Base-by-base conservation (phyloP, 2,888 invertebrate species). In the Tetropium fuscum region DNA sequence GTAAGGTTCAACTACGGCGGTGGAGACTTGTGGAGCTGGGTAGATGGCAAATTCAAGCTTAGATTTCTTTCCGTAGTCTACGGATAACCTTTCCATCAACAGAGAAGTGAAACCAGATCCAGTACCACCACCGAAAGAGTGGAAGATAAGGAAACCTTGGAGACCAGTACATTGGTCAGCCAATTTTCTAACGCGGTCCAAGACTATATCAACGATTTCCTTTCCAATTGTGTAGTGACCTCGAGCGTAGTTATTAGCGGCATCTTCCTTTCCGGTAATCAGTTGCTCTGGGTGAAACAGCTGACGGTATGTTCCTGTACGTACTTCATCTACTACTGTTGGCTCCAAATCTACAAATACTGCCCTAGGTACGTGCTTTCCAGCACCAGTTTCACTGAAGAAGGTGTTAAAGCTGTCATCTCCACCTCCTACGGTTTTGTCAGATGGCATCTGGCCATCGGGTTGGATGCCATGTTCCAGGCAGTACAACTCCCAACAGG, bases 11-110 rank as follows among this genome's bases (percentile, higher is more conserved):
- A 34, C 34, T 13, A 34, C 34, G 3, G 34, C 34, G 7, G 34
- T 34, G 5, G 34, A 34, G 5, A 34, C 34, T 5, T 34, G 34
- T 5, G 34, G 34, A 1, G 34, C 11, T 34, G 34, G 34, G 15
- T 34, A 34, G 34, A 34, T 34, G 34, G 34, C 34, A 13, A 34
- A 34, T 15, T 34, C 34, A 34, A 34, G 34, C 15, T 34, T 34
- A 7, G 34, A 34, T 34, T 34, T 34, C 13, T 34, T 34, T 34
- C 34, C 34, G 7, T 34, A 34, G 6, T 34, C 34, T 34, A 34
- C 34, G 13, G 34, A 34, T 15, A 34, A 13, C 15, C 34, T 34
- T 34, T 34, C 34, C 34, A 34, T 34, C 34, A 34, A 34, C 13
- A 34, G 6, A 7, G 34, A 34, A 34, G 34, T 34, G 34, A 34